Conservation (phyloP, 2,888 invertebrate genomes). For the Erebia epiphron region DNA sequence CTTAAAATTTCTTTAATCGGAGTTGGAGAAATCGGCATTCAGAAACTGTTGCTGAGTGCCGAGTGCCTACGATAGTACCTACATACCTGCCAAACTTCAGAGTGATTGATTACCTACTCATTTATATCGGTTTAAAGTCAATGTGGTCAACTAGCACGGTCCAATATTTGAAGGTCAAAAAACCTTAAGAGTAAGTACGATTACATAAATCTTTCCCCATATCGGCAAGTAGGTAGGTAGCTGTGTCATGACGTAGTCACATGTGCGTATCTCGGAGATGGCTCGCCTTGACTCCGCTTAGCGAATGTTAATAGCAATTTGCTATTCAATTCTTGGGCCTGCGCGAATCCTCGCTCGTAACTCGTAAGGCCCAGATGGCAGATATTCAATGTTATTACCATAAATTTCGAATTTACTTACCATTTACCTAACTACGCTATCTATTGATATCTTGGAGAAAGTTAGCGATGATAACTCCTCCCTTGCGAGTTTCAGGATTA, state of each 20-base stretch:
- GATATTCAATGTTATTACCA: constrained; percentile 22
- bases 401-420: constrained; percentile 8
- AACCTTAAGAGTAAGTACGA: constrained; percentile 5
- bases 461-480: neutral
- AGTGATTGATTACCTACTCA: no score
- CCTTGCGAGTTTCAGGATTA: no score
- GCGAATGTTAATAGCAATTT: constrained; percentile 49
- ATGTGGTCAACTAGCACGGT: neutral
- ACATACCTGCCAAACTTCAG: no score
- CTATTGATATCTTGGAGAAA: neutral
- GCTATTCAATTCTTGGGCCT: constrained; percentile 39
- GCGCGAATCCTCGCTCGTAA: constrained; percentile 14
- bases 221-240: neutral
- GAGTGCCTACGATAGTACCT: no score
- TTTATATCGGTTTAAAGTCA: neutral
- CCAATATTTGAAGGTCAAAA: constrained; percentile 15
- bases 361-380: constrained; percentile 21
- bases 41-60: no score
- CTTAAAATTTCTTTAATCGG: no score
- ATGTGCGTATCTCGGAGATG: constrained; percentile 27
- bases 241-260: constrained; percentile 13
- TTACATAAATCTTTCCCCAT: constrained; percentile 23
- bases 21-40: no score
- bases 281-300: constrained; percentile 56
- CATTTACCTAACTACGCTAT: neutral